Evolutionary conservation across 92 coral and sea anemone genomes (phyloP).

Genomic region (Porites divaricata): DNA sequence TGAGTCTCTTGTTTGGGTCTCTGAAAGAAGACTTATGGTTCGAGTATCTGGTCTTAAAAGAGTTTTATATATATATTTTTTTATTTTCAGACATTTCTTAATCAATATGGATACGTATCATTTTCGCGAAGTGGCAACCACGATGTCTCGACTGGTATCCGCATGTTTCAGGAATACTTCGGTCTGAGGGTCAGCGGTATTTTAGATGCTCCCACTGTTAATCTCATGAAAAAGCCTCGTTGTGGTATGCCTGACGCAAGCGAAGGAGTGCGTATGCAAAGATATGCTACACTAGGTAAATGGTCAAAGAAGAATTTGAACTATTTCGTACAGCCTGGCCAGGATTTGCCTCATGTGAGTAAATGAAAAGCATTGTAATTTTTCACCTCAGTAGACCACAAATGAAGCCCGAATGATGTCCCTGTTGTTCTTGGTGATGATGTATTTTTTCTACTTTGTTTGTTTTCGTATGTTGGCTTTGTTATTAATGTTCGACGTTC

Average conservation of each 20-base stretch:
- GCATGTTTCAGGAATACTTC: slow-evolving; percentile 54
- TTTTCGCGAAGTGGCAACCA: slow-evolving; percentile 59
- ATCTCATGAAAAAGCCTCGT: slow-evolving; percentile 61
- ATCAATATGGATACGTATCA: slow-evolving; percentile 59
- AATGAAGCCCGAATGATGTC: too few relatives aligned
- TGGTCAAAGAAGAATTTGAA: slow-evolving; percentile 52
- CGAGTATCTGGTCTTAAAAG: too few relatives aligned
- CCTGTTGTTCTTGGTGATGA: too few relatives aligned
- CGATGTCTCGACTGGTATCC: slow-evolving; percentile 58
- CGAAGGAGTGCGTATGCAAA: slow-evolving; percentile 30
- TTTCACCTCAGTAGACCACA: too few relatives aligned
- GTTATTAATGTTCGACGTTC: too few relatives aligned
- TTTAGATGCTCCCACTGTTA: slow-evolving; percentile 49
- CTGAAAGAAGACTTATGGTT: too few relatives aligned
- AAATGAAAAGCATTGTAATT: too few relatives aligned
- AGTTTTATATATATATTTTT: too few relatives aligned
- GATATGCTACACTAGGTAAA: slow-evolving; percentile 37
- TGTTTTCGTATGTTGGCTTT: too few relatives aligned
- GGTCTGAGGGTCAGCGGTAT: slow-evolving; percentile 61
- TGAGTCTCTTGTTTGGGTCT: too few relatives aligned
- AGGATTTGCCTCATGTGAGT: slow-evolving; percentile 32
- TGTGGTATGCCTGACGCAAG: slow-evolving; percentile 65
- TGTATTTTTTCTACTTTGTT: too few relatives aligned
- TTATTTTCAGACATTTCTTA: slow-evolving; percentile 53
- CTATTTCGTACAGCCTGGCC: slow-evolving; percentile 55